Evolutionary conservation across 2,797 vertebrate species (phyloP).

Genomic region (Enteromius anoplus): DNA sequence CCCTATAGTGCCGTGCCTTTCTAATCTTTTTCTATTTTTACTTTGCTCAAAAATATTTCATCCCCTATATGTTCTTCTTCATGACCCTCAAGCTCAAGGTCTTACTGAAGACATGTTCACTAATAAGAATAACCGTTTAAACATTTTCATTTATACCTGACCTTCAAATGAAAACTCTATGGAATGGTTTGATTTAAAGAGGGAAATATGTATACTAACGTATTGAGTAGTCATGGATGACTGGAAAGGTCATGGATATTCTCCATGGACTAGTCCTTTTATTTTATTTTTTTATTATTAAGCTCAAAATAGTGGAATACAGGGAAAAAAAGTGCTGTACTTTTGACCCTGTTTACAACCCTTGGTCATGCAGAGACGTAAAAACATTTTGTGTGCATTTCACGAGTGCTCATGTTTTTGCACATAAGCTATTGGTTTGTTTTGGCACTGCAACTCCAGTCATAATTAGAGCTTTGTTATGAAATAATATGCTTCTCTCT

Average conservation of each 20-base stretch:
- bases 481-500: constrained; percentile 2
- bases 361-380: neutral
- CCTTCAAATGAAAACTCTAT: neutral
- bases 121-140: neutral
- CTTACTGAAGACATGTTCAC: neutral
- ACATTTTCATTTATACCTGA: neutral
- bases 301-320: neutral
- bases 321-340: neutral
- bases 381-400: neutral
- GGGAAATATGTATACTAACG: neutral
- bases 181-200: neutral
- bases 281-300: neutral
- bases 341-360: neutral
- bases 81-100: neutral
- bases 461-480: constrained; percentile 27
- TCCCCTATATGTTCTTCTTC: neutral
- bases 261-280: neutral
- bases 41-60: neutral
- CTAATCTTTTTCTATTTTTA: neutral
- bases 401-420: neutral
- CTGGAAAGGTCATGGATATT: constrained; percentile 2
- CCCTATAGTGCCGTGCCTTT: neutral
- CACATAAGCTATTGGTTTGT: constrained; percentile 28
- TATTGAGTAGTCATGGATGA: neutral
- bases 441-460: constrained; percentile 1